Evolutionary conservation across 2,797 vertebrate species (phyloP).

Genomic region (Alexandromys oeconomus): DNA sequence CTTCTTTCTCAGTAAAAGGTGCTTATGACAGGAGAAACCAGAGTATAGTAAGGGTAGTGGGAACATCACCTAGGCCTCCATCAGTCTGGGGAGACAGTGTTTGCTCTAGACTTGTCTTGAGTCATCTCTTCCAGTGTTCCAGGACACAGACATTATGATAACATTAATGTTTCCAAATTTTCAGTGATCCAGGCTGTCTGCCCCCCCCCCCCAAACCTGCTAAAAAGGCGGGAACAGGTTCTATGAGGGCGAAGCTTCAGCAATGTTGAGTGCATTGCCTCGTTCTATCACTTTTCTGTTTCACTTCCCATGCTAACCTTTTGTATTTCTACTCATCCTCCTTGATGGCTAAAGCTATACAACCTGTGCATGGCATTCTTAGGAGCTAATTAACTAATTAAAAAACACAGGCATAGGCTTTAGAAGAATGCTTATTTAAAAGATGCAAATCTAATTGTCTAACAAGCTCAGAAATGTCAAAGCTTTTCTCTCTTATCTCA

Average conservation of each 20-base stretch:
- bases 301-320: constrained; percentile 6
- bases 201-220: neutral
- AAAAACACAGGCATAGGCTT: constrained; percentile 5
- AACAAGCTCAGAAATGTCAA: constrained; percentile 54
- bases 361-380: neutral
- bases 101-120: neutral
- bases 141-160: neutral
- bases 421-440: constrained; percentile 29
- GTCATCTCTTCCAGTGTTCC: neutral
- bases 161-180: neutral
- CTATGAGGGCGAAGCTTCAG: neutral
- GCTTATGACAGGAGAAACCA: neutral
- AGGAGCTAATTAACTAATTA: constrained; percentile 24
- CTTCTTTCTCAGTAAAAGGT: neutral
- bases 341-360: constrained; percentile 20
- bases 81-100: neutral
- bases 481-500: neutral
- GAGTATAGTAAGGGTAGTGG: neutral
- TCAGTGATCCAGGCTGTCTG: neutral
- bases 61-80: neutral
- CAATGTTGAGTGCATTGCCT: neutral
- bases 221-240: neutral
- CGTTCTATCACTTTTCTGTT: neutral
- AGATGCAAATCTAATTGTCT: constrained; percentile 25
- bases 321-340: neutral